Base-by-base conservation (phyloP, 2,888 invertebrate species). In the Agriopis aurantiaria region DNA sequence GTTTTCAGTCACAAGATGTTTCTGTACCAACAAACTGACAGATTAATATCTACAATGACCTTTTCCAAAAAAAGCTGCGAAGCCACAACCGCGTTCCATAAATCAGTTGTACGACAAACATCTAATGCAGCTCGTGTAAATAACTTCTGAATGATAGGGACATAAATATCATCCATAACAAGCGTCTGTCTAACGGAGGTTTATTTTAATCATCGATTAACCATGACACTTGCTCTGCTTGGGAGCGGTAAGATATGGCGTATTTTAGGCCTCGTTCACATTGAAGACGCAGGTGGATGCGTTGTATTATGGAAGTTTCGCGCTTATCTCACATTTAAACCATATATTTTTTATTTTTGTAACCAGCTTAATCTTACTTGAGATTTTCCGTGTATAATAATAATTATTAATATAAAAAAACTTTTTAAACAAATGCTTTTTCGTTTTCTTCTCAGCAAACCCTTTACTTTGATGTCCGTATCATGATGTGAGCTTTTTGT, bases 91-190 rank as follows among this genome's bases (percentile, higher is more conserved):
- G 65, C 48, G 68, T 55, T 48, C 58, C 49, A 75, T 78, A 78
- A 75, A 78, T 78, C 74, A 71, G 56, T 66, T 49, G 55, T 48
- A 74, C 76, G 77, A 73, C 74, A 76, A 73, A 71, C 76, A 75
- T 69, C 60, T 40, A 48, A 60, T 69, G 59, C 62, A 52, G 46
- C 41, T 17, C 17, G 49, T 33, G 62, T 70, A 68, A 68, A 68
- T 70, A 70, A 68, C 65, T 68, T 63, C 55, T 59, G 14, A 66
- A 64, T 68, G 62, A 69, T 64, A 70, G 68, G 67, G 60, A 64
- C 71, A 71, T 77, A 71, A 74, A 72, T 76, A 76, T 69, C 70
- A 76, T 69, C 70, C 55, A 60, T 57, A 67, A 62, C 56, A 51
- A 68, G 56, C 61, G 49, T 48, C 43, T 59, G 45, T 63, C 62